phyloP scores from a whole-genome alignment of 1,140 invertebrate species.

The Gryon sp. region DNA sequence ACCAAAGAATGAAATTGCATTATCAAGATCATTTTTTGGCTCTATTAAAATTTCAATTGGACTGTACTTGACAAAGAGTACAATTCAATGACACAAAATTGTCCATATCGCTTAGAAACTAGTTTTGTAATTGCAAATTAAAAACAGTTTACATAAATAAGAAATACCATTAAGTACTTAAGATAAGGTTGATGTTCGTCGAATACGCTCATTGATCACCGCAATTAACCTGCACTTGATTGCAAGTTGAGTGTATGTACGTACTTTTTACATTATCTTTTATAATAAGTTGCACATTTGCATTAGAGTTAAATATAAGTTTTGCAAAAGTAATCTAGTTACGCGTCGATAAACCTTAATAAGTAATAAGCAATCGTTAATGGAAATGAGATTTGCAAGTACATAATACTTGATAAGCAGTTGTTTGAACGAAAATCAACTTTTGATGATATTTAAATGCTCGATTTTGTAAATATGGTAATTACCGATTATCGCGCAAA shows the following conservation, averaged over 20 bases:
- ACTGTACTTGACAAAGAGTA: too few relatives aligned
- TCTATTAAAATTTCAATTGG: too few relatives aligned
- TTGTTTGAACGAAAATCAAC: not conserved
- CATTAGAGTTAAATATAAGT: not conserved
- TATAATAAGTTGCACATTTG: not conserved
- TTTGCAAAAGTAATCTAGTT: conserved; percentile 13
- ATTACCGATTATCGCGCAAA: too few relatives aligned
- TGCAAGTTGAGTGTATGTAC: conserved; percentile 1
- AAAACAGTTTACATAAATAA: too few relatives aligned
- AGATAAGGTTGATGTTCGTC: conserved; percentile 19
- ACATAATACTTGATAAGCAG: conserved; percentile 24
- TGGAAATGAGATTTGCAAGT: conserved; percentile 35
- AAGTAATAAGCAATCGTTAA: conserved; percentile 13
- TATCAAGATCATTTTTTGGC: too few relatives aligned
- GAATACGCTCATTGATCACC: conserved; percentile 21
- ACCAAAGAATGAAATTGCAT: too few relatives aligned
- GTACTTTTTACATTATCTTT: not conserved
- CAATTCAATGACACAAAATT: too few relatives aligned
- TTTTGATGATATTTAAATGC: not conserved
- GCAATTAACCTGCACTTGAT: too few relatives aligned
- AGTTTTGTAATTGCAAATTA: not conserved
- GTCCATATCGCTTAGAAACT: too few relatives aligned
- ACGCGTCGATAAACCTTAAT: conserved; percentile 8
- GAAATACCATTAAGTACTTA: conserved; percentile 35
- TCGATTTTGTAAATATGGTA: not conserved